phyloP scores from a whole-genome alignment of 1,140 invertebrate species.

The Contarinia nasturtii region DNA sequence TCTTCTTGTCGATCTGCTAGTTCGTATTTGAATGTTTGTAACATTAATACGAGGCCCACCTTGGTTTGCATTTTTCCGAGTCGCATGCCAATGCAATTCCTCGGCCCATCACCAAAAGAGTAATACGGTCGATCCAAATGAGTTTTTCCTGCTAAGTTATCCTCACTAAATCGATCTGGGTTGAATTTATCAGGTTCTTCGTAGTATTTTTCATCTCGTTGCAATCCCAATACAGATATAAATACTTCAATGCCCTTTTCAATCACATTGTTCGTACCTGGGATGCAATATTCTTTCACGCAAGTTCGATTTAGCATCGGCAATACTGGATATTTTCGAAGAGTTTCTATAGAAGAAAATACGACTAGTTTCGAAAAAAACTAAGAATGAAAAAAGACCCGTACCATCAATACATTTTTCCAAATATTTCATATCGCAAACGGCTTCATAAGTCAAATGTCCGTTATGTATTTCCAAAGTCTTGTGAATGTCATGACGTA shows the following conservation, averaged over 20 bases:
- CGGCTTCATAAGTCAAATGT: slow-evolving; percentile 12
- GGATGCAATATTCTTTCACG: slow-evolving; percentile 13
- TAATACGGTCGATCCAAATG: slow-evolving; percentile 10
- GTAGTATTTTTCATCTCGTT: slow-evolving; percentile 42
- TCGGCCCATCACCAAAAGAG: slow-evolving; percentile 25
- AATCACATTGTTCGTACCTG: slow-evolving; percentile 7
- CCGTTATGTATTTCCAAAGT: slow-evolving; percentile 10
- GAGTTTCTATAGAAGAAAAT: slow-evolving; percentile 13
- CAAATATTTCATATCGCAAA: slow-evolving; percentile 19
- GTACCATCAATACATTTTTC: slow-evolving; percentile 15
- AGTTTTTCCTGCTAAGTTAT: slow-evolving; percentile 8
- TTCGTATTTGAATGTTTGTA: slow-evolving; percentile 19
- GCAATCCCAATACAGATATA: slow-evolving; percentile 34
- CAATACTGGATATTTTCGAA: slow-evolving; percentile 27
- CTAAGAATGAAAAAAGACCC: too few relatives aligned
- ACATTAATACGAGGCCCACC: slow-evolving; percentile 25
- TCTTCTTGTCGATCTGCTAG: too few relatives aligned
- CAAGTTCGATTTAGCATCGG: slow-evolving; percentile 12
- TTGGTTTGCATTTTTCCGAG: slow-evolving; percentile 29
- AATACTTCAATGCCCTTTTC: slow-evolving; percentile 29
- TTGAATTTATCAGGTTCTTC: slow-evolving; percentile 46
- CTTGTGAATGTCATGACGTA: slow-evolving; percentile 25
- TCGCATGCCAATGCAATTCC: slow-evolving; percentile 30
- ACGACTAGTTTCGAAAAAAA: too few relatives aligned
- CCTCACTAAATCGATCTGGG: slow-evolving; percentile 38